Evolutionary conservation across 2,797 vertebrate genomes (phyloP).

Genomic region (Streptopelia turtur): DNA sequence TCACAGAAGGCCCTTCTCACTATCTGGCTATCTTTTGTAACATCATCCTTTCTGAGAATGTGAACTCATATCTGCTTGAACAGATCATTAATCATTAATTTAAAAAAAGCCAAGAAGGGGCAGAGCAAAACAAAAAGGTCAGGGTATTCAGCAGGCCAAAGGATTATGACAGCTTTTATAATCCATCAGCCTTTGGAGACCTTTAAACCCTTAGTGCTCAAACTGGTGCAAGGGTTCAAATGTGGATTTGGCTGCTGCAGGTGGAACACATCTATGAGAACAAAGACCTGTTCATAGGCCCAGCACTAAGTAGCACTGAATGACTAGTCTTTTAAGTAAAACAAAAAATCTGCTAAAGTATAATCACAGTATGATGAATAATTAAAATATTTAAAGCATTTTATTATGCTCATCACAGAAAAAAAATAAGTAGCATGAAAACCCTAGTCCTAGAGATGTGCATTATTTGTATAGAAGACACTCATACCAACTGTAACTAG

Average conservation of each 20-base stretch:
- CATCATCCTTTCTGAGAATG: neutral
- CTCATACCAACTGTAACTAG: neutral
- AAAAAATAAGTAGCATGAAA: neutral
- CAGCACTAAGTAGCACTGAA: neutral
- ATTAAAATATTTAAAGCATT: neutral
- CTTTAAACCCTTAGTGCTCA: neutral
- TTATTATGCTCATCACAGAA: neutral
- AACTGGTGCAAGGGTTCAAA: neutral
- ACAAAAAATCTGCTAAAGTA: neutral
- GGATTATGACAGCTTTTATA: neutral
- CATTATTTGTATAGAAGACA: neutral
- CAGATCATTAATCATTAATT: neutral
- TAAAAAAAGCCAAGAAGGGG: neutral
- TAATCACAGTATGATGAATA: neutral
- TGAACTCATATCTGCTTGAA: neutral
- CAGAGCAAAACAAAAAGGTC: neutral
- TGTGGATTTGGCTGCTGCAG: neutral
- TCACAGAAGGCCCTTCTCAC: neutral
- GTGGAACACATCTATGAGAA: neutral
- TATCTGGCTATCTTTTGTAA: neutral
- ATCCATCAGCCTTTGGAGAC: neutral
- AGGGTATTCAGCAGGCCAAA: neutral
- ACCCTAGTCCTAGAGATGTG: neutral
- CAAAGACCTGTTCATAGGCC: neutral
- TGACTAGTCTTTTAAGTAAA: neutral